These are phyloP conservation scores for Odontocerum albicorne DNA, from an alignment of 2,888 invertebrate species.

Conservation along the genomic window DNA sequence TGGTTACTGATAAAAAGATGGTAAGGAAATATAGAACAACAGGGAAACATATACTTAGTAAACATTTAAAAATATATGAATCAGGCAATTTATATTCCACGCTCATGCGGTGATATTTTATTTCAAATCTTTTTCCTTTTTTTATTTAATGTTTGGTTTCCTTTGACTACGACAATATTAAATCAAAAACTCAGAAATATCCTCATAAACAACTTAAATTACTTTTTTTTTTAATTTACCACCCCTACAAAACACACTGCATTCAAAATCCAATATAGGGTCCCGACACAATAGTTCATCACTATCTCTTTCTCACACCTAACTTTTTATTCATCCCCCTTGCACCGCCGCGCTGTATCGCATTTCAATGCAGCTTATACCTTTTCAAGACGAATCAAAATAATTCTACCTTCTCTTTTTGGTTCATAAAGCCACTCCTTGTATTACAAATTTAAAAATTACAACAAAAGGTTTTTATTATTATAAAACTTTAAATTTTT, in stretches of 20 bases:
- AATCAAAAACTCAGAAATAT: no score
- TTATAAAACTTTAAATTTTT: background rate
- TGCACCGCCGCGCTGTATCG: slow-evolving; percentile 16
- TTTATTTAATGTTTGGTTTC: background rate
- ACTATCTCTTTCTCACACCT: slow-evolving; percentile 32
- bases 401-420: slow-evolving; percentile 4
- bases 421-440: background rate
- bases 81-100: background rate
- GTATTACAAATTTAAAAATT: background rate
- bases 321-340: slow-evolving; percentile 16
- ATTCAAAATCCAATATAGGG: slow-evolving; percentile 21
- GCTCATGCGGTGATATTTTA: background rate
- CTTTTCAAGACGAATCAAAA: slow-evolving; percentile 16
- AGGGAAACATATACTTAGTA: background rate
- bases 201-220: no score
- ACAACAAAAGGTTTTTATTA: background rate
- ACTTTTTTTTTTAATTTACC: background rate
- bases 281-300: slow-evolving; percentile 23
- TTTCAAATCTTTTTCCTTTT: background rate
- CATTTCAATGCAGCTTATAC: slow-evolving; percentile 16
- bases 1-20: no score
- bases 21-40: no score
- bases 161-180: background rate
- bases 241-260: slow-evolving; percentile 16
- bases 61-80: background rate